Evolutionary conservation across 1,140 invertebrate species (phyloP).

Genomic region (Muscidifurax raptorellus): DNA sequence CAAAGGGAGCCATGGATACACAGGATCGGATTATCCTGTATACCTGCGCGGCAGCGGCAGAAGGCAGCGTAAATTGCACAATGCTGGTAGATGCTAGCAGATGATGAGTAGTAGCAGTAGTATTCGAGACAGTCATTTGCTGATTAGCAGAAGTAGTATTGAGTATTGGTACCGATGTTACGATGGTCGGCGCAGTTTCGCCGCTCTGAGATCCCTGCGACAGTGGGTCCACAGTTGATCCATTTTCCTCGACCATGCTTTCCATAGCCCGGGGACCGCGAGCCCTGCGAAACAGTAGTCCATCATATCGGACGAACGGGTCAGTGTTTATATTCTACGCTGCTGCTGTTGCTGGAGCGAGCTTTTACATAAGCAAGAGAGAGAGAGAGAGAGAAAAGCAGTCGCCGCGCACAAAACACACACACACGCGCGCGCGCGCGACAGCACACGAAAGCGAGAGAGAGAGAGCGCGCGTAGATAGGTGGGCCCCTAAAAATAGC

Average conservation of each 20-base stretch:
- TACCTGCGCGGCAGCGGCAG: slow-evolving; percentile 83
- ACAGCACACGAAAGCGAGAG: neutral
- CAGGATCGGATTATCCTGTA: slow-evolving; percentile 65
- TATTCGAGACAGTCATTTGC: slow-evolving; percentile 61
- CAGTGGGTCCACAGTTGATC: slow-evolving; percentile 81
- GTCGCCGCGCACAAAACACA: neutral
- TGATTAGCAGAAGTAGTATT: slow-evolving; percentile 72
- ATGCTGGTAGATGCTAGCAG: slow-evolving; percentile 85
- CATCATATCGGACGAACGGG: neutral
- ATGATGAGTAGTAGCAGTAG: neutral
- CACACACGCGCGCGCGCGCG: too few relatives aligned
- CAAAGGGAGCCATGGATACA: slow-evolving; percentile 65
- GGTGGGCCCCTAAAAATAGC: slow-evolving; percentile 27
- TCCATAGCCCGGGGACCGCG: slow-evolving; percentile 82
- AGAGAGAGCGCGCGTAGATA: neutral
- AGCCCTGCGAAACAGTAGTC: slow-evolving; percentile 71
- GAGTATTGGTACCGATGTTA: slow-evolving; percentile 77
- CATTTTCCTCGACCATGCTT: slow-evolving; percentile 92
- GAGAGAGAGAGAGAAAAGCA: neutral
- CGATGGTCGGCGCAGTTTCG: slow-evolving; percentile 74
- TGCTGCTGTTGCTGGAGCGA: neutral
- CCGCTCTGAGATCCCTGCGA: slow-evolving; percentile 75
- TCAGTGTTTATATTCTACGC: neutral
- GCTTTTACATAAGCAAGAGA: slow-evolving; percentile 29
- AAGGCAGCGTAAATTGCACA: slow-evolving; percentile 87